Conservation (phyloP, 2,797 vertebrate species). For the Acanthurus tractus region DNA sequence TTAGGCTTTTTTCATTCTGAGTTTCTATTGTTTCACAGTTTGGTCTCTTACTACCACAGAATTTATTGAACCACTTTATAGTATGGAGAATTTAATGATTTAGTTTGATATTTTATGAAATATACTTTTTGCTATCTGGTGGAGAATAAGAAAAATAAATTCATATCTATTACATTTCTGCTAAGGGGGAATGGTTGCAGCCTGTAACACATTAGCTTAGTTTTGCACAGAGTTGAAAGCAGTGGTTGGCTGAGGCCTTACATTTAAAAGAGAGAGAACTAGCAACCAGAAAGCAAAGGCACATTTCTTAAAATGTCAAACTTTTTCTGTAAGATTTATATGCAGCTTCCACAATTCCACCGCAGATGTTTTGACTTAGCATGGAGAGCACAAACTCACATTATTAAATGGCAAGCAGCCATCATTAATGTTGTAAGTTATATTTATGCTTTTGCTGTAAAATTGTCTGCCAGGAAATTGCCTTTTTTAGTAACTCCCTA, state of each 20-base stretch:
- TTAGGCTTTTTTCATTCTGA: background rate
- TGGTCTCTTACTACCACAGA: conserved; percentile 8
- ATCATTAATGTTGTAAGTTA: background rate
- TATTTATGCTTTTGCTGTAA: background rate
- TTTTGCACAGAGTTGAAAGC: background rate
- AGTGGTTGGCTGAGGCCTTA: background rate
- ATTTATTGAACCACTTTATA: background rate
- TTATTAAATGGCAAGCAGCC: background rate
- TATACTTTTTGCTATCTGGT: background rate
- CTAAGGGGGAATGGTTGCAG: too few species aligned
- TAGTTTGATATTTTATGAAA: background rate
- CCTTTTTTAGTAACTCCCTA: background rate
- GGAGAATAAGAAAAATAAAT: background rate
- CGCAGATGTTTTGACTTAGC: conserved; percentile 3
- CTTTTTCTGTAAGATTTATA: background rate
- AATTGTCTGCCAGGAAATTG: background rate
- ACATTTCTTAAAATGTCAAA: background rate
- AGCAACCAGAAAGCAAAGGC: background rate
- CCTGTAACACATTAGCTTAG: background rate
- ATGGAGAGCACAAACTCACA: background rate
- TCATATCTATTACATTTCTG: background rate
- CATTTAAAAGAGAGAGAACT: background rate
- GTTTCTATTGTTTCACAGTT: conserved; percentile 18
- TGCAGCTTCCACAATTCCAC: background rate
- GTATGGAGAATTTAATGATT: background rate